These are phyloP conservation scores for Rhopalosiphum nymphaeae DNA, from an alignment of 2,888 invertebrate genomes.

Conservation along the genomic window DNA sequence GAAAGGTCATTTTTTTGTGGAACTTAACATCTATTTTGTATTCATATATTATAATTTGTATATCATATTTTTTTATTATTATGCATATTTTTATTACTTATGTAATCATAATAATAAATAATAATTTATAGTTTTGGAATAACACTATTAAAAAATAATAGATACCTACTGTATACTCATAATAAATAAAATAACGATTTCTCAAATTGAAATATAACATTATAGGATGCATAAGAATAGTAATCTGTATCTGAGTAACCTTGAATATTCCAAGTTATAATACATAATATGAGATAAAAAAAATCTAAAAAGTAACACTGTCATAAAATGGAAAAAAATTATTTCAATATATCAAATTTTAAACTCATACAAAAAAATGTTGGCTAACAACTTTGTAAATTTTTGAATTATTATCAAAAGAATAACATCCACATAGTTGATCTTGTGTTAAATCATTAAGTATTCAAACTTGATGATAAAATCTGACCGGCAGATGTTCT, in stretches of 20 bases:
- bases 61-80: neutral
- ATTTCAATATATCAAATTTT: neutral
- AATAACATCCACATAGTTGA: neutral
- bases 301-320: neutral
- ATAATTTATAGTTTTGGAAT: neutral
- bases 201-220: neutral
- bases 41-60: neutral
- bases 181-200: neutral
- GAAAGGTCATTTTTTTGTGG: neutral
- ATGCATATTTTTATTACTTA: neutral
- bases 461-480: neutral
- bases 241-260: neutral
- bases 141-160: neutral
- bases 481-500: neutral
- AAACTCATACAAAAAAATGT: neutral
- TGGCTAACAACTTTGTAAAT: neutral
- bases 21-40: neutral
- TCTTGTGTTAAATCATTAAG: neutral
- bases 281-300: neutral
- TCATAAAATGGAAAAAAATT: neutral
- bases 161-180: neutral
- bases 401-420: neutral
- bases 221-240: neutral
- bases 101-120: neutral
- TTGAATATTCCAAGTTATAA: neutral